Conservation (phyloP, 2,888 invertebrate genomes). For the Drosophila kokeensis region DNA sequence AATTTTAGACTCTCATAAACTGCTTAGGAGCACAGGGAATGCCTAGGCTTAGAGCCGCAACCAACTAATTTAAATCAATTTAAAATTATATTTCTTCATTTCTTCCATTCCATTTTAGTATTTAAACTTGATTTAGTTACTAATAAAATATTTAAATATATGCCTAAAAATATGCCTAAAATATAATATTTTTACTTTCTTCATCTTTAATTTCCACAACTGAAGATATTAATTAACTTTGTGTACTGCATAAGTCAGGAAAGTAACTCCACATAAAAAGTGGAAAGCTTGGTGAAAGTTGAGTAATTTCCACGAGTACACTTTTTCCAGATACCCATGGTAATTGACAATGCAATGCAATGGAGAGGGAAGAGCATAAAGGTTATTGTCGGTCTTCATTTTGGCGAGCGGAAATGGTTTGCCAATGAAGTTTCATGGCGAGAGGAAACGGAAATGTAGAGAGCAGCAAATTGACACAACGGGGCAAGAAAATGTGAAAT, state of each 20-base stretch:
- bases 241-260: not conserved
- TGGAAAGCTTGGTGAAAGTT: not conserved
- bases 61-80: not conserved
- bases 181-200: not conserved
- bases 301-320: not conserved
- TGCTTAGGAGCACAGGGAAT: not conserved
- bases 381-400: slow-evolving; percentile 7
- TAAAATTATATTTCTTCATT: not conserved
- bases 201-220: not conserved
- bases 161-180: not conserved
- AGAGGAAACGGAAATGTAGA: slow-evolving; percentile 23
- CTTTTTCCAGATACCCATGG: not conserved
- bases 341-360: slow-evolving; percentile 11
- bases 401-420: slow-evolving; percentile 33
- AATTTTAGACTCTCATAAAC: not conserved
- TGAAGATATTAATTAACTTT: not conserved
- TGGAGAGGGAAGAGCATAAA: not conserved
- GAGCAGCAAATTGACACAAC: slow-evolving; percentile 16
- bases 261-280: not conserved
- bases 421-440: slow-evolving; percentile 27
- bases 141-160: not conserved
- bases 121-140: not conserved
- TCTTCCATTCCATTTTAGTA: not conserved
- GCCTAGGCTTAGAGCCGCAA: not conserved
- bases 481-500: slow-evolving; percentile 3